Base-by-base conservation (phyloP, 2,113 vertebrate species). In the Sterrhoptilus dennistouni region DNA sequence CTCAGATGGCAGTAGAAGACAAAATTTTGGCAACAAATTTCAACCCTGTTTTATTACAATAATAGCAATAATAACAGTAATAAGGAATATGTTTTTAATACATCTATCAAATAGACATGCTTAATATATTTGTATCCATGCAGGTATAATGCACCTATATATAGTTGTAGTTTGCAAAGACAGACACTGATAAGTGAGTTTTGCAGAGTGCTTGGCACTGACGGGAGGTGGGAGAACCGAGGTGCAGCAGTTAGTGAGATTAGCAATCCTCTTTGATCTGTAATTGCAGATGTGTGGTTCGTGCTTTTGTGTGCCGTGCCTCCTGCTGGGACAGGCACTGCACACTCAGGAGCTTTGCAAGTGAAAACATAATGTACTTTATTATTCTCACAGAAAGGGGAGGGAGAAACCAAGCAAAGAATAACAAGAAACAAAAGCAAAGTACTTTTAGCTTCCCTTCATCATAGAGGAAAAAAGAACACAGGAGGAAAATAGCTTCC, bases 361-460 rank as follows among this genome's bases (percentile, higher is more conserved):
- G 52, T 31, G 7, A 72, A 94, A 89, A 74, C 65, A 78, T 71
- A 56, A 65, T 71, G 72, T 90, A 56, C 6, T 1, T 82, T 89
- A 71, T 85, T 90, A 50, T 87, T 89, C 60, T 89, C 61, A 33
- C 22, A 33, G 49, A 93, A 86, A 74, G 45, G 28, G 83, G 82
- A 90, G 68, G 56, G 59, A 83, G 94, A 47, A 80, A 75, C 8
- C 38, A 66, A 77, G 80, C 19, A 88, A 81, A 90, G 88, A 92
- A 88, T 77, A 83, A 56, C 63, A 74, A 76, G 94, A 94, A 94
- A 91, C 36, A 87, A 83, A 93, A 93, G 81, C 52, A 72, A 93
- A 83, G 50, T 85, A 72, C 78, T 90, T 89, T 65, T 49, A 45
- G 6, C 14, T 79, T 91, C 61, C n/a, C 57, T 82, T 64, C 57